Base-by-base conservation (phyloP, 2,113 vertebrate species). In the Cygnus atratus region DNA sequence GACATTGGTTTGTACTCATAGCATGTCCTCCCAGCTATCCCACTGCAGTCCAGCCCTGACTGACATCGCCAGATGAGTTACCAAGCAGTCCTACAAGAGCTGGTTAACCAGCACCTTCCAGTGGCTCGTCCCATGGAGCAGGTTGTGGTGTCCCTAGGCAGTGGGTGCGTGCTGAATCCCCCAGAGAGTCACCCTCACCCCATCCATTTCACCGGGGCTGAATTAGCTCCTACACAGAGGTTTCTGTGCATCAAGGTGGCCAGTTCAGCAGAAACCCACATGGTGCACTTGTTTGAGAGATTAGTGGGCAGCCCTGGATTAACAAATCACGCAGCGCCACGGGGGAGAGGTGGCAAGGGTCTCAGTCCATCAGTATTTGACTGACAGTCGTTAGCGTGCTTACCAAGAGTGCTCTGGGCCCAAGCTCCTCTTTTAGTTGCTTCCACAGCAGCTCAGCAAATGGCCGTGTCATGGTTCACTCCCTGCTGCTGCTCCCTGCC, bases 1-100 rank as follows among this genome's bases (percentile, higher is more conserved):
- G 26, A n/a, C 35, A 24, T 13, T 11, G 25, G 22, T 71, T 61
- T 3, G 0, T 72, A 16, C 43, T 61, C 0, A 0, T 25, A 87
- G 31, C 5, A 16, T 65, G 4, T 67, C 15, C 31, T 72, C 14
- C 4, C 46, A 46, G 18, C 17, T 67, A 24, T 21, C 5, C 21
- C 8, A 3, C 25, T 50, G 21, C 55, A 82, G 43, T 11, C 35
- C 43, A 73, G 37, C 21, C 14, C 33, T 67, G 44, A 46, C 21
- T 33, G 41, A 26, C n/a, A 2, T 76, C 25, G 55, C 28, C 15
- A 2, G 12, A 8, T 3, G 11, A 52, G 29, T 8, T 84, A 29
- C 24, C 33, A 81, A 61, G 21, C 4, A 61, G 75, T 29, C 43
- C 39, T 35, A 26, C 9, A 24, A 19, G 9, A 74, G 17, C 20